phyloP scores from a whole-genome alignment of 2,113 vertebrate genomes.

The Ochotona princeps region DNA sequence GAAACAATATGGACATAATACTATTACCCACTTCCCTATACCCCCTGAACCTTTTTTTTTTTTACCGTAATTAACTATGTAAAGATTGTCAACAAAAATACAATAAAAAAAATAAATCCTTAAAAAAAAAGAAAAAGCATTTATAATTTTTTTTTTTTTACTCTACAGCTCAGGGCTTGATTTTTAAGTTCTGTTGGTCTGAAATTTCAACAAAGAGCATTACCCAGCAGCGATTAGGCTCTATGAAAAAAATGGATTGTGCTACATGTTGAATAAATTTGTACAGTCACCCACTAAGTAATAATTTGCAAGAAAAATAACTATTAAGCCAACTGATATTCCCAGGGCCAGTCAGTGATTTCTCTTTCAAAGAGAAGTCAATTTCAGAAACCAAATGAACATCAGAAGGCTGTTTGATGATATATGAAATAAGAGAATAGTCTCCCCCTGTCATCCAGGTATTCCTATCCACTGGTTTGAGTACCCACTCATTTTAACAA shows the following conservation, averaged over 20 bases:
- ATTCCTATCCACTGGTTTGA: constrained; percentile 21
- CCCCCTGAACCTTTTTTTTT: no score
- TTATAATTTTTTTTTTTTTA: no score
- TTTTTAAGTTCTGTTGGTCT: constrained; percentile 38
- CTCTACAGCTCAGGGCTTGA: constrained; percentile 22
- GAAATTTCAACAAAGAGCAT: constrained; percentile 45
- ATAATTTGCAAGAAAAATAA: constrained; percentile 46
- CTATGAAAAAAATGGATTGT: constrained; percentile 38
- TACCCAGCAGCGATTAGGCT: constrained; percentile 11
- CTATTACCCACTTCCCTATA: no score
- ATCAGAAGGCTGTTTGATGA: not conserved
- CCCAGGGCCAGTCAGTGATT: not conserved
- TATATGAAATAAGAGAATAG: constrained; percentile 32
- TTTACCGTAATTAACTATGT: no score
- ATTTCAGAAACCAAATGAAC: constrained; percentile 52
- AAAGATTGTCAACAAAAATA: no score
- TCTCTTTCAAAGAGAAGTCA: constrained; percentile 45
- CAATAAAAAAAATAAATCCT: no score
- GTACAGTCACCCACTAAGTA: constrained; percentile 52
- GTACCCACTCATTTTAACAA: constrained; percentile 20
- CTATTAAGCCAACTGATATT: not conserved
- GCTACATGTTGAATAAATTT: constrained; percentile 18
- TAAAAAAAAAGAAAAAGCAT: no score
- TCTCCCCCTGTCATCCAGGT: not conserved
- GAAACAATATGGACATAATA: no score